Percentiles rank a stretch among this genome's conserved stretches.
phyloP scores from a whole-genome alignment of 2,888 invertebrate genomes.

The Callyntrura sp. region DNA sequence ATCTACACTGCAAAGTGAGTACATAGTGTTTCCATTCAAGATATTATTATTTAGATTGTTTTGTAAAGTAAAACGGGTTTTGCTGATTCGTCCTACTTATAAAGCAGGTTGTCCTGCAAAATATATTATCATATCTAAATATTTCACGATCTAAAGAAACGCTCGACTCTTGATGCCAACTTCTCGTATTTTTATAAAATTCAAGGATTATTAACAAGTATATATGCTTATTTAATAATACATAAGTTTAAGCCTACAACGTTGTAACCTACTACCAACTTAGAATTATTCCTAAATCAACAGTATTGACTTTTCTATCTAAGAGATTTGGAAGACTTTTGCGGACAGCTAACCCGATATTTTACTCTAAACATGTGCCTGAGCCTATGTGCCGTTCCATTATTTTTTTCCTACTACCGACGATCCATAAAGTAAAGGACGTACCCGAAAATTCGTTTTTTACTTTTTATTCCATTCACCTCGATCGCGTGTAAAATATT shows the following conservation, averaged over 20 bases:
- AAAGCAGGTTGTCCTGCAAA: constrained; percentile 71
- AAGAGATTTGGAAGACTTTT: background rate
- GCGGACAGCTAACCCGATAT: no score
- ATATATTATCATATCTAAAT: constrained; percentile 64
- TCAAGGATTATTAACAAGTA: background rate
- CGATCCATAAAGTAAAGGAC: constrained; percentile 55
- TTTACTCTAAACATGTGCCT: no score
- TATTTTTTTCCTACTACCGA: constrained; percentile 50
- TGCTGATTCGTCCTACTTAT: constrained; percentile 70
- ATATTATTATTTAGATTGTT: constrained; percentile 30
- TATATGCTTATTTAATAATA: no score
- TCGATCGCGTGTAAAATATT: constrained; percentile 69
- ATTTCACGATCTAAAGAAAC: constrained; percentile 63
- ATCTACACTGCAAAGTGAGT: background rate
- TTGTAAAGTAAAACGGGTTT: background rate
- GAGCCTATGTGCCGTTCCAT: constrained; percentile 40
- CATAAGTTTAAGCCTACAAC: no score
- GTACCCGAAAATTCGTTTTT: constrained; percentile 50
- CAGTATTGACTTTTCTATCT: background rate
- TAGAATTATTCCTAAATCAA: background rate
- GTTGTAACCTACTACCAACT: no score
- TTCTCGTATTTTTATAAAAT: constrained; percentile 19
- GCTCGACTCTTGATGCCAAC: constrained; percentile 51
- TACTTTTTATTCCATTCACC: constrained; percentile 69
- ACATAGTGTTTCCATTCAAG: constrained; percentile 14